These are phyloP conservation scores for Atopsyche davidsoni DNA, from an alignment of 1,140 invertebrate genomes.

Conservation along the genomic window DNA sequence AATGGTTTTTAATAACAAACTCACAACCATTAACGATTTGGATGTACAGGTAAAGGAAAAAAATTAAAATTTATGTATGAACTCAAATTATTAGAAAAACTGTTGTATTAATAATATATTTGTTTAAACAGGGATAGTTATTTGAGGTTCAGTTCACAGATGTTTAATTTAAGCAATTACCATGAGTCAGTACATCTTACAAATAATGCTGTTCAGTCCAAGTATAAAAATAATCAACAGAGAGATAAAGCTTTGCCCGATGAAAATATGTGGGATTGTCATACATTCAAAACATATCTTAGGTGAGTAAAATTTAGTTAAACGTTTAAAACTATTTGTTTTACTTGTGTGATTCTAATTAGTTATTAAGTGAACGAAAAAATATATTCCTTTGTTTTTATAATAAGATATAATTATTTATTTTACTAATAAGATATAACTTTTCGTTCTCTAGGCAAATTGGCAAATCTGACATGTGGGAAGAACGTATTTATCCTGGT, in stretches of 20 bases:
- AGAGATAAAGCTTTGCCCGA: constrained; percentile 68
- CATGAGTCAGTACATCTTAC: constrained; percentile 91
- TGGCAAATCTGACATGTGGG: constrained; percentile 70
- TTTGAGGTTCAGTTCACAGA: constrained; percentile 86
- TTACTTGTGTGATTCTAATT: background rate
- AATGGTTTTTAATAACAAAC: constrained; percentile 89
- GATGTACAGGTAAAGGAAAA: constrained; percentile 72
- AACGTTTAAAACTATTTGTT: too few relatives aligned
- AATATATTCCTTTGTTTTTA: constrained; percentile 1
- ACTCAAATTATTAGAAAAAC: background rate
- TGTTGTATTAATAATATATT: constrained; percentile 14
- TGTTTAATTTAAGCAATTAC: constrained; percentile 82
- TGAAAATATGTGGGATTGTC: constrained; percentile 85
- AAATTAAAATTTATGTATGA: background rate
- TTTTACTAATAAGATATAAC: constrained; percentile 5
- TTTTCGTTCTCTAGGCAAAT: constrained; percentile 49
- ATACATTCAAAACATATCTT: constrained; percentile 69
- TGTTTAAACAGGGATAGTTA: constrained; percentile 73
- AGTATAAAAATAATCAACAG: constrained; percentile 74
- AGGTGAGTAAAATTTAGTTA: constrained; percentile 42
- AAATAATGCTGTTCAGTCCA: constrained; percentile 89
- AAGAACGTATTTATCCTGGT: constrained; percentile 77
- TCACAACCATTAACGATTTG: constrained; percentile 87
- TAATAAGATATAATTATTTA: background rate
- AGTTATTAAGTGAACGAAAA: background rate